Conservation (phyloP, 2,797 vertebrate genomes). For the Prionace glauca region DNA sequence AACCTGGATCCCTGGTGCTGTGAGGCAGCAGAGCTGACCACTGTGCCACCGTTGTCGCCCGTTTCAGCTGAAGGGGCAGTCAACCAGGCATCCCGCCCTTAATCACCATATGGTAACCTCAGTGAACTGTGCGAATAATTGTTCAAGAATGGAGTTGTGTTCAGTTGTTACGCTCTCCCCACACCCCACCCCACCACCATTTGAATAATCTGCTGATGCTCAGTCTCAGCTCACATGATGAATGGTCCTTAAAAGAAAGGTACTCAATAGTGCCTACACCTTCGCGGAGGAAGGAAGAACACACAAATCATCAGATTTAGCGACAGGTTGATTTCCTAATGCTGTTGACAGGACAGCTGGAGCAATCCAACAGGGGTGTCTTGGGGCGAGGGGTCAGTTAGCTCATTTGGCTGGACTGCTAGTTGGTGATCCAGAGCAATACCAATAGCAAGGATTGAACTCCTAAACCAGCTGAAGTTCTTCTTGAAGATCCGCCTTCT, state of each 20-base stretch:
- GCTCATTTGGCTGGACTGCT: too few relatives aligned
- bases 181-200: neutral
- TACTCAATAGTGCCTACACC: neutral
- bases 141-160: neutral
- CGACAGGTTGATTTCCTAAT: neutral
- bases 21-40: too few relatives aligned
- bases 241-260: neutral
- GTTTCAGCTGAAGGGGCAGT: neutral
- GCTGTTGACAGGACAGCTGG: neutral
- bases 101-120: neutral
- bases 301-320: neutral
- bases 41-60: too few relatives aligned
- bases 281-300: neutral
- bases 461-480: too few relatives aligned
- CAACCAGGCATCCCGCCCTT: neutral
- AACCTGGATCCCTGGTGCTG: too few relatives aligned
- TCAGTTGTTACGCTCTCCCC: neutral
- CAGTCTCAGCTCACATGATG: neutral
- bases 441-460: too few relatives aligned
- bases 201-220: neutral
- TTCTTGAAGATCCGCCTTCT: too few relatives aligned
- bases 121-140: neutral
- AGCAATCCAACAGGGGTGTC: neutral
- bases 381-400: too few relatives aligned
- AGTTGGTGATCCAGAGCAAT: too few relatives aligned